A percentile compares a stretch with the other conserved stretches of the same genome.
phyloP scores from a whole-genome alignment of 2,888 invertebrate species.

The Luperina testacea region DNA sequence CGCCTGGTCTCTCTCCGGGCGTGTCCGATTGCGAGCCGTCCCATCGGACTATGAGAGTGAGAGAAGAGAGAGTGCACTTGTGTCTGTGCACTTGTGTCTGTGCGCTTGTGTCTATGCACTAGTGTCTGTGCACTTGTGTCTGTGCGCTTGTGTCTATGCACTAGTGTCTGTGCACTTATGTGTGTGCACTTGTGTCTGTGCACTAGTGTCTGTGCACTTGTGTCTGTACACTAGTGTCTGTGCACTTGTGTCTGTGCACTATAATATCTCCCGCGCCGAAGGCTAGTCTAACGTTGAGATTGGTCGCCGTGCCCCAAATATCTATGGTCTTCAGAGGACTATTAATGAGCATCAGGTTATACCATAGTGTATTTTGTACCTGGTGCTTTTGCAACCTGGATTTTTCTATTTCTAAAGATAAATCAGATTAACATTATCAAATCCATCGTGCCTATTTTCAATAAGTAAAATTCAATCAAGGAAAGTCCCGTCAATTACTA shows the following conservation, averaged over 20 bases:
- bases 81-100: not conserved
- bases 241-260: not conserved
- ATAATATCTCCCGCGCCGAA: not conserved
- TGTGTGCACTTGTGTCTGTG: no score
- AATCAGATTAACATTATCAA: not conserved
- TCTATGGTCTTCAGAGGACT: not conserved
- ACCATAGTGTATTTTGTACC: not conserved
- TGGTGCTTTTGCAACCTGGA: not conserved
- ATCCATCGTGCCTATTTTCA: not conserved
- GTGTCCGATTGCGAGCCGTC: not conserved
- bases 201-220: no score
- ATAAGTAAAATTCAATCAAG: not conserved
- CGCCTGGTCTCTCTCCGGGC: not conserved
- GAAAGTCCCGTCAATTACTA: slow-evolving; percentile 25
- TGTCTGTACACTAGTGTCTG: no score
- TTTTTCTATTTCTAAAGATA: not conserved
- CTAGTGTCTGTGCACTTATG: no score
- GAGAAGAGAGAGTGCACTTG: not conserved
- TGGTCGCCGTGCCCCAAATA: not conserved
- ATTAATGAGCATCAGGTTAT: not conserved
- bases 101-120: no score
- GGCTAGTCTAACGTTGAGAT: not conserved
- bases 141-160: no score
- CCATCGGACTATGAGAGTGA: not conserved
- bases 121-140: no score